phyloP scores from a whole-genome alignment of 2,113 vertebrate genomes.

The Aix galericulata region DNA sequence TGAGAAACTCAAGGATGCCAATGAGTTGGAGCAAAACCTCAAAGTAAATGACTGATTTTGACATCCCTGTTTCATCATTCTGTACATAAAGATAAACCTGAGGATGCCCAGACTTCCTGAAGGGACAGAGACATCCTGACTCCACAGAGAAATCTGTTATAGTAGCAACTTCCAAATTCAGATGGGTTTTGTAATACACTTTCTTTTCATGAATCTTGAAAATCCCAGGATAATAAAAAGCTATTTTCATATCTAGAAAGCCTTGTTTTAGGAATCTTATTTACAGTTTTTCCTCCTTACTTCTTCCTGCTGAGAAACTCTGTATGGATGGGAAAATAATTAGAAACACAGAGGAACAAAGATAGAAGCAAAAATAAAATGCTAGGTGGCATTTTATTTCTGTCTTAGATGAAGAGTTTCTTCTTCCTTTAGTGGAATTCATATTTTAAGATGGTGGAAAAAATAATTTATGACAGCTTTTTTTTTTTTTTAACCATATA shows the following conservation, averaged over 20 bases:
- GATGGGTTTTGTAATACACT: background rate
- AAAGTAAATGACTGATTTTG: background rate
- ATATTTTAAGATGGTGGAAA: background rate
- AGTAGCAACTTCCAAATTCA: background rate
- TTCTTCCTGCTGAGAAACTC: background rate
- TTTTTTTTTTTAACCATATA: background rate
- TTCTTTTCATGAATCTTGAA: constrained; percentile 31
- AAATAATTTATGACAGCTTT: background rate
- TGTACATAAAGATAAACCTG: background rate
- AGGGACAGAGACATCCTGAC: background rate
- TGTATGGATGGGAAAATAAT: background rate
- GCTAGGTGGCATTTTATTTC: constrained; percentile 1
- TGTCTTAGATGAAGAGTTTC: background rate
- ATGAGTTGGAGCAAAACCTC: background rate
- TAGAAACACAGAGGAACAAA: constrained; percentile 15
- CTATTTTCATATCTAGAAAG: constrained; percentile 14
- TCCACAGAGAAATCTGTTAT: constrained; percentile 8
- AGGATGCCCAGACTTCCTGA: background rate
- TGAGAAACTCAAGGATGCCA: background rate
- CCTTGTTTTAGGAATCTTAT: background rate
- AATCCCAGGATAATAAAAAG: constrained; percentile 19
- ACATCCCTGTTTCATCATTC: background rate
- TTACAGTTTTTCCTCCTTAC: background rate
- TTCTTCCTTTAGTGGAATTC: background rate
- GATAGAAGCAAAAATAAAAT: background rate